A percentile compares a stretch with the other conserved stretches of the same genome.
phyloP scores from a whole-genome alignment of 2,113 vertebrate genomes.

The Tupaia chinensis region DNA sequence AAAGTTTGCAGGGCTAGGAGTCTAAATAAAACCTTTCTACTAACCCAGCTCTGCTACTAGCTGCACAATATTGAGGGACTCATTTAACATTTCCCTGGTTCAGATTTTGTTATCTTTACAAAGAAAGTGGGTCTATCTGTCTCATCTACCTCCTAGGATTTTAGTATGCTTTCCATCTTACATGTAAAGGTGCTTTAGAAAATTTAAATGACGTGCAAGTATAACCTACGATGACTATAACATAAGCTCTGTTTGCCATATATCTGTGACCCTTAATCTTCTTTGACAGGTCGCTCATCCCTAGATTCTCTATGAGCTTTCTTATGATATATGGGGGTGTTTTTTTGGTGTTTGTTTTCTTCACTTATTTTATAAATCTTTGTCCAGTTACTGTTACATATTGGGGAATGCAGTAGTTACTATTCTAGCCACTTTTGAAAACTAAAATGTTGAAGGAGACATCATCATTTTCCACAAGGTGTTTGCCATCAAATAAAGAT shows the following conservation, averaged over 20 bases:
- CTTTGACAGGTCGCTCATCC: background rate
- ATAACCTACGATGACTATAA: background rate
- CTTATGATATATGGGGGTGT: background rate
- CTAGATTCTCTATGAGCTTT: background rate
- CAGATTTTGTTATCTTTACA: slow-evolving; percentile 47
- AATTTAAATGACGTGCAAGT: slow-evolving; percentile 3
- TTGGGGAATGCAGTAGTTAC: background rate
- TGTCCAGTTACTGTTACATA: background rate
- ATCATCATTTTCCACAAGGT: slow-evolving; percentile 27
- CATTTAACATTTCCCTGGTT: slow-evolving; percentile 49
- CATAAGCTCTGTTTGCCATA: background rate
- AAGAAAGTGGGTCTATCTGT: slow-evolving; percentile 41
- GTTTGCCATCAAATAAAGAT: slow-evolving; percentile 23
- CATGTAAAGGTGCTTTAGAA: slow-evolving; percentile 33
- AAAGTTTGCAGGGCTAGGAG: slow-evolving; percentile 17
- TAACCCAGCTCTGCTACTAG: background rate
- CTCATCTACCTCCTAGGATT: slow-evolving; percentile 11
- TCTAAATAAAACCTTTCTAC: slow-evolving; percentile 60
- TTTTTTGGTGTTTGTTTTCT: slow-evolving; percentile 41
- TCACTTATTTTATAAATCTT: slow-evolving; percentile 40
- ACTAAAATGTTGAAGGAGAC: slow-evolving; percentile 30
- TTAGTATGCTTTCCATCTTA: background rate
- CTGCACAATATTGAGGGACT: slow-evolving; percentile 45
- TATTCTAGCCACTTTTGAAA: background rate
- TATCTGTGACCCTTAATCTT: background rate